Percentiles rank a stretch among this genome's conserved stretches.
phyloP scores from a whole-genome alignment of 2,113 vertebrate genomes.

The Nannospalax galili region DNA sequence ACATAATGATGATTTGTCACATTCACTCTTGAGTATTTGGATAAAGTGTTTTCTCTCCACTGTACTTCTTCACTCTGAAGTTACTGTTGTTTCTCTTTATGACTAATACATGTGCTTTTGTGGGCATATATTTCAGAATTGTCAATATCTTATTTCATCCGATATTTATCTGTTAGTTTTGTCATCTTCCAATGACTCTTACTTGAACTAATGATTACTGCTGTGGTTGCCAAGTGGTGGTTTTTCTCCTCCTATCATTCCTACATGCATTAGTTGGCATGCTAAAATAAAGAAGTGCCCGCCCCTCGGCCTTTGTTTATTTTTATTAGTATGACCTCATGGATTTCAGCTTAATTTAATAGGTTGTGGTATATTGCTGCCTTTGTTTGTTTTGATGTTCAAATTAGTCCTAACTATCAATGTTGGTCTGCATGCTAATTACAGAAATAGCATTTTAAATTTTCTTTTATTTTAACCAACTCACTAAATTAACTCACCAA shows the following conservation, averaged over 20 bases:
- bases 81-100: neutral
- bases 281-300: neutral
- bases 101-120: neutral
- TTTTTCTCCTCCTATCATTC: neutral
- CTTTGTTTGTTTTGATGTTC: neutral
- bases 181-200: neutral
- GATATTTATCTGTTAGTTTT: neutral
- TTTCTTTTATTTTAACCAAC: neutral
- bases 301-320: neutral
- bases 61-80: neutral
- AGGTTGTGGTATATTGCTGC: neutral
- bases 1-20: neutral
- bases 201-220: neutral
- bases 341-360: neutral
- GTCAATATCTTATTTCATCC: neutral
- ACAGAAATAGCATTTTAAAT: neutral
- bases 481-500: neutral
- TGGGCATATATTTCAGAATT: neutral
- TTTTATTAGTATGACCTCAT: neutral
- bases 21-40: neutral
- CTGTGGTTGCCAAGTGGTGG: neutral
- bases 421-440: neutral
- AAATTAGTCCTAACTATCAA: neutral
- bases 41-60: neutral
- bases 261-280: neutral